Evolutionary conservation across 1,140 invertebrate genomes (phyloP).

Genomic region (Bathynomus jamesi): DNA sequence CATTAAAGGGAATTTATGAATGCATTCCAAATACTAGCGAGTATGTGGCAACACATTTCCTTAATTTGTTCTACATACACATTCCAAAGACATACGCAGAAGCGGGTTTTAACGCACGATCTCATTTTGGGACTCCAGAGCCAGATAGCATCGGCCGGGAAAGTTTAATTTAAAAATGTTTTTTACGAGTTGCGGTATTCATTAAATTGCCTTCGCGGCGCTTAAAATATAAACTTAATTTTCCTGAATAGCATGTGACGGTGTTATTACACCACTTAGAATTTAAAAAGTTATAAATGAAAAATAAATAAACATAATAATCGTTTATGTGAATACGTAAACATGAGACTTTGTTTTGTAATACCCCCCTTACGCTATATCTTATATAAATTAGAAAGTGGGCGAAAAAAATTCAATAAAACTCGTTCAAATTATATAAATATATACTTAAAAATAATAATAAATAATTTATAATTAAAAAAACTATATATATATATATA

Average conservation of each 20-base stretch:
- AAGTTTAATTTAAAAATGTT: not conserved
- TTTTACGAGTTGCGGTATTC: not conserved
- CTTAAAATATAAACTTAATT: constrained; percentile 2
- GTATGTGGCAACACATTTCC: constrained; percentile 1
- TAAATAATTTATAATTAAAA: too few relatives aligned
- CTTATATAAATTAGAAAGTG: too few relatives aligned
- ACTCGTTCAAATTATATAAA: too few relatives aligned
- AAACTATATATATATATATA: too few relatives aligned
- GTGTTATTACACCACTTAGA: not conserved
- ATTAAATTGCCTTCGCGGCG: not conserved
- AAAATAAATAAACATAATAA: not conserved
- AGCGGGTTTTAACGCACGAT: not conserved
- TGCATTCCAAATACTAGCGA: not conserved
- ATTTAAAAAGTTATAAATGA: constrained; percentile 2
- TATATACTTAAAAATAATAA: too few relatives aligned
- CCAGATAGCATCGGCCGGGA: not conserved
- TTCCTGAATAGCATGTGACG: not conserved
- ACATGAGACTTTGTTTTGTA: not conserved
- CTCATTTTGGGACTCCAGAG: not conserved
- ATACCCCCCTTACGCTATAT: not conserved
- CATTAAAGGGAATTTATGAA: not conserved
- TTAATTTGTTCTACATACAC: constrained; percentile 1
- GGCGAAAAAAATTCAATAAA: too few relatives aligned
- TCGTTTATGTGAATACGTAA: not conserved
- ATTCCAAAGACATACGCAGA: constrained; percentile 1